Percentiles rank a stretch among this genome's conserved stretches.
These are phyloP conservation scores for Cladopsammia gracilis DNA, from an alignment of 64 coral and sea anemone species.

Conservation along the genomic window DNA sequence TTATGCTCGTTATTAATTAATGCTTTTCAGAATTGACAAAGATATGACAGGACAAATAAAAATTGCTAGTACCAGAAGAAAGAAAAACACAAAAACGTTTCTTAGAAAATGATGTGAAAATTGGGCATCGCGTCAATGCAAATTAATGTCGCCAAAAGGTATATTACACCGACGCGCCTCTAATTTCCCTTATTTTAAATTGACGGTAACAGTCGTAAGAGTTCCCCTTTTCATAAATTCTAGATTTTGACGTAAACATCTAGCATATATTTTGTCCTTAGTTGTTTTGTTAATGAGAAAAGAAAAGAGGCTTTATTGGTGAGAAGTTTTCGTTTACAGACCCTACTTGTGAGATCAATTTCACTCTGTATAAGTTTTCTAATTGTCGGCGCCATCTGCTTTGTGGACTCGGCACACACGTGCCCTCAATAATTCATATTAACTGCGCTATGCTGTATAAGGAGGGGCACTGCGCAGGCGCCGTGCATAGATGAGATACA, in stretches of 20 bases:
- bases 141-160: constrained; percentile 1
- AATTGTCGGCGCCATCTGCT: constrained; percentile 55
- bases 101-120: constrained; percentile 25
- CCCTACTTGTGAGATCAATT: constrained; percentile 38
- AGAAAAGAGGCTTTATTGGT: not conserved
- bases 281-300: not conserved
- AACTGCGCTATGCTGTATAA: constrained; percentile 10
- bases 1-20: constrained; percentile 55
- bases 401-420: not conserved
- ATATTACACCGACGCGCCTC: not conserved
- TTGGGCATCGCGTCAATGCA: constrained; percentile 11
- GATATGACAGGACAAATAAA: constrained; percentile 51
- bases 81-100: constrained; percentile 29
- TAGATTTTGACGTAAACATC: not conserved
- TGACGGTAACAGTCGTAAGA: not conserved
- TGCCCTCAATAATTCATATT: constrained; percentile 59
- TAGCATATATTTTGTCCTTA: not conserved
- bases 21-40: constrained; percentile 38
- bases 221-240: not conserved
- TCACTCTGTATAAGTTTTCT: constrained; percentile 44
- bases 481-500: constrained; percentile 26
- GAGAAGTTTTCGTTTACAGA: constrained; percentile 50
- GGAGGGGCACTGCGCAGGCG: constrained; percentile 9
- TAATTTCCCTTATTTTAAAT: not conserved
- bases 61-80: constrained; percentile 39